Evolutionary conservation across 2,888 invertebrate species (phyloP).

Genomic region (Amblyteles armatorius): DNA sequence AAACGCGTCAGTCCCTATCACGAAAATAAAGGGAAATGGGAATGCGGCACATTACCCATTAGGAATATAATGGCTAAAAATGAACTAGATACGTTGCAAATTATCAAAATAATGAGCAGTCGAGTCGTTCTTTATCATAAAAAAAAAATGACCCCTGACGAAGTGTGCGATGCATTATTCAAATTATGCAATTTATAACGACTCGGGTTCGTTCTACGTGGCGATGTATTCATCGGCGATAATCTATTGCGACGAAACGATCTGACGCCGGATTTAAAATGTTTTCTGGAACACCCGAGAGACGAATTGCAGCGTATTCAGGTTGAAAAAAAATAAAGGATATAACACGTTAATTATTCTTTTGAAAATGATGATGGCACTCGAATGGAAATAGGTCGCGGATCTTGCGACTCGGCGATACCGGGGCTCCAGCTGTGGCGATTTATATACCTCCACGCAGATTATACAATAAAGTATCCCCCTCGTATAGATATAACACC

Average conservation of each 20-base stretch:
- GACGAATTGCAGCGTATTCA: conserved; percentile 14
- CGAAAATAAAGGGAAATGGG: no score
- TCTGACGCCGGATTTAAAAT: conserved; percentile 13
- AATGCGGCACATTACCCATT: no score
- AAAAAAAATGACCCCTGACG: neutral
- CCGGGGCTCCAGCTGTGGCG: conserved; percentile 26
- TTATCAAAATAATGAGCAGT: no score
- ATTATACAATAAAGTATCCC: conserved; percentile 15
- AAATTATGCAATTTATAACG: neutral
- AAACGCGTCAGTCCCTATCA: no score
- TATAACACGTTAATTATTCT: conserved; percentile 55
- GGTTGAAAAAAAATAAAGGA: conserved; percentile 4
- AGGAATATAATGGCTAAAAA: no score
- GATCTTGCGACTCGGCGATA: conserved; percentile 27
- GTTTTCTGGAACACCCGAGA: neutral
- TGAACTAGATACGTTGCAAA: no score
- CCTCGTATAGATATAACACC: neutral
- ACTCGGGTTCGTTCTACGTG: neutral
- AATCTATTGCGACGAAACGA: neutral
- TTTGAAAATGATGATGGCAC: conserved; percentile 51
- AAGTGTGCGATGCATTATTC: neutral
- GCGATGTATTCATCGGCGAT: neutral
- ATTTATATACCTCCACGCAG: neutral
- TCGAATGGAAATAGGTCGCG: conserved; percentile 57
- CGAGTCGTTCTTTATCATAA: no score